These are phyloP conservation scores for Eulemur rufifrons DNA, from an alignment of 2,113 vertebrate genomes.

Conservation along the genomic window DNA sequence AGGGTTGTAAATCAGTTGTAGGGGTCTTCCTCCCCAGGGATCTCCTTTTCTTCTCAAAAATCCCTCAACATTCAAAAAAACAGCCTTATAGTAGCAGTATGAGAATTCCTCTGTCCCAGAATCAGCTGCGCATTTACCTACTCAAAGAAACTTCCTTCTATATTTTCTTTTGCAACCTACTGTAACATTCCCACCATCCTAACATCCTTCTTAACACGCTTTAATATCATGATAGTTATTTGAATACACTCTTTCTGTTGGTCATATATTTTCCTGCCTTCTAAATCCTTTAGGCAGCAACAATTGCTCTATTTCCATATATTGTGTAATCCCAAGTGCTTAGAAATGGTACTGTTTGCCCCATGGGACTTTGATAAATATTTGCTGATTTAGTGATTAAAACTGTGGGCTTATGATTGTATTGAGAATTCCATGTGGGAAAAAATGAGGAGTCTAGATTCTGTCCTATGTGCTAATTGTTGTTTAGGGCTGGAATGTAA, in stretches of 20 bases:
- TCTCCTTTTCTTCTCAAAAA: background rate
- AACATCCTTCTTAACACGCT: background rate
- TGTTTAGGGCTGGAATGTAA: background rate
- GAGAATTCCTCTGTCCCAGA: background rate
- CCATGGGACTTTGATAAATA: background rate
- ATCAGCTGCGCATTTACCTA: background rate
- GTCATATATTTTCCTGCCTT: background rate
- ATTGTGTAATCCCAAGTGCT: background rate
- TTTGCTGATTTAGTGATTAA: conserved; percentile 20
- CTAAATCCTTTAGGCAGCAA: background rate
- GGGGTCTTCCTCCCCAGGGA: background rate
- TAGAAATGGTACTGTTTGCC: background rate
- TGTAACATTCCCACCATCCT: background rate
- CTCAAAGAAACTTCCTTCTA: background rate
- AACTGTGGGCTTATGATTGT: background rate
- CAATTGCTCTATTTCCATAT: background rate
- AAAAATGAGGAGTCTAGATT: background rate
- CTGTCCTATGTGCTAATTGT: background rate
- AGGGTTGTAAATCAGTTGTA: background rate
- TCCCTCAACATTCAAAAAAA: background rate
- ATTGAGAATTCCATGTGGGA: background rate
- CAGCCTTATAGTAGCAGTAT: background rate
- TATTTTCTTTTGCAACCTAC: background rate
- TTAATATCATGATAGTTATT: background rate
- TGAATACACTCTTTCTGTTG: background rate